Percentiles rank a stretch among this genome's conserved stretches.
phyloP scores from a whole-genome alignment of 2,888 invertebrate species.

The Parnassius apollo region DNA sequence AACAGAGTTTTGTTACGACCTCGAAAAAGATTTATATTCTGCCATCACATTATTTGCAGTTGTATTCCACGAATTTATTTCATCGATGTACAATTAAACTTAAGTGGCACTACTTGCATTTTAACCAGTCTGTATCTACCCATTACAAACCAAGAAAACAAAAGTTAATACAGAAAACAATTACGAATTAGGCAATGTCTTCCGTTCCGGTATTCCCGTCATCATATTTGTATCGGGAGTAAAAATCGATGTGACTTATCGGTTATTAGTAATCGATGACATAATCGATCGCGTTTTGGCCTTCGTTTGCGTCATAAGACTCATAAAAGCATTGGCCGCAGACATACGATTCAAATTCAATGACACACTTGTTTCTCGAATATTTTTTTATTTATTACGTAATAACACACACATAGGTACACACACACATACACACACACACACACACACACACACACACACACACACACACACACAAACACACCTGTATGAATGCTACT shows the following conservation, averaged over 20 bases:
- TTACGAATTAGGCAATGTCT: not conserved
- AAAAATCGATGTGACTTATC: conserved; percentile 32
- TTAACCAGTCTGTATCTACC: conserved; percentile 37
- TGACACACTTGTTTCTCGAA: conserved; percentile 15
- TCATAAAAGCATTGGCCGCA: conserved; percentile 15
- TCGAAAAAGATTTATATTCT: conserved; percentile 58
- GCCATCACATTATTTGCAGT: conserved; percentile 49
- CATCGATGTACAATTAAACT: conserved; percentile 56
- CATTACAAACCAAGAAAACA: not conserved
- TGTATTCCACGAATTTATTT: conserved; percentile 58
- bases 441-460: no score
- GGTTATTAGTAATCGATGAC: conserved; percentile 42
- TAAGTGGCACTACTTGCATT: conserved; percentile 48
- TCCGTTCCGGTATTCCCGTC: conserved; percentile 10
- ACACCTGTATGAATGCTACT: no score
- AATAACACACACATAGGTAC: not conserved
- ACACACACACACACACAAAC: not conserved
- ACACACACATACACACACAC: no score
- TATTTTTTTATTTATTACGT: not conserved
- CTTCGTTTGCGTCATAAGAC: conserved; percentile 36
- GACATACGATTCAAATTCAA: conserved; percentile 14
- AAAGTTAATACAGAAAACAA: not conserved
- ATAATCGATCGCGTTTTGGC: conserved; percentile 24
- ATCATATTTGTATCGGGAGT: conserved; percentile 31
- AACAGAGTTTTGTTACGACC: conserved; percentile 43